These are phyloP conservation scores for Nestor notabilis DNA, from an alignment of 2,113 vertebrate species.

Conservation along the genomic window DNA sequence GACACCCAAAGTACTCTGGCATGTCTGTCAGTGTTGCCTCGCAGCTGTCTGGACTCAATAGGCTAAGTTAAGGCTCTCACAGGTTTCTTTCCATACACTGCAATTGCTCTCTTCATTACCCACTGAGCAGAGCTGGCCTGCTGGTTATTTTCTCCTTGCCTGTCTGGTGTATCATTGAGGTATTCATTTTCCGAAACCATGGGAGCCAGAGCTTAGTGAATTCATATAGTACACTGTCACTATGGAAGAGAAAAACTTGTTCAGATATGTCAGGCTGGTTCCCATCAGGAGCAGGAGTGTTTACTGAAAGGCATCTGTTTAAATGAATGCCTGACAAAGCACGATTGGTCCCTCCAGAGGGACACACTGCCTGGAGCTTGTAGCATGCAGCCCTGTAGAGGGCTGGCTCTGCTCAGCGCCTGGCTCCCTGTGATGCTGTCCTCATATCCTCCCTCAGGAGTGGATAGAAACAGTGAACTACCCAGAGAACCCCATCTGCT, in stretches of 20 bases:
- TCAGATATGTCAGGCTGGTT: not conserved
- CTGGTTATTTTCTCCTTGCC: not conserved
- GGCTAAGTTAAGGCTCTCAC: not conserved
- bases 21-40: not conserved
- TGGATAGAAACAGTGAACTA: accelerated
- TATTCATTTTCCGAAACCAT: not conserved
- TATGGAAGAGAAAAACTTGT: not conserved
- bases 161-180: not conserved
- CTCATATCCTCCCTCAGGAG: not conserved
- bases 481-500: not conserved
- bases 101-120: not conserved
- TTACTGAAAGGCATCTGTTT: not conserved
- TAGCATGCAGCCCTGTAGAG: not conserved
- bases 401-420: not conserved
- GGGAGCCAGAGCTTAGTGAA: not conserved
- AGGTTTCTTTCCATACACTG: not conserved
- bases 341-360: accelerated
- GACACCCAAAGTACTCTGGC: not conserved
- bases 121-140: not conserved
- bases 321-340: not conserved
- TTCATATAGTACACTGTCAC: not conserved
- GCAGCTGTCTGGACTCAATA: not conserved
- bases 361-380: not conserved
- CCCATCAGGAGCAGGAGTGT: not conserved
- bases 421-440: not conserved